phyloP scores from a whole-genome alignment of 2,888 invertebrate species.

The Megaustenia siamemsis region DNA sequence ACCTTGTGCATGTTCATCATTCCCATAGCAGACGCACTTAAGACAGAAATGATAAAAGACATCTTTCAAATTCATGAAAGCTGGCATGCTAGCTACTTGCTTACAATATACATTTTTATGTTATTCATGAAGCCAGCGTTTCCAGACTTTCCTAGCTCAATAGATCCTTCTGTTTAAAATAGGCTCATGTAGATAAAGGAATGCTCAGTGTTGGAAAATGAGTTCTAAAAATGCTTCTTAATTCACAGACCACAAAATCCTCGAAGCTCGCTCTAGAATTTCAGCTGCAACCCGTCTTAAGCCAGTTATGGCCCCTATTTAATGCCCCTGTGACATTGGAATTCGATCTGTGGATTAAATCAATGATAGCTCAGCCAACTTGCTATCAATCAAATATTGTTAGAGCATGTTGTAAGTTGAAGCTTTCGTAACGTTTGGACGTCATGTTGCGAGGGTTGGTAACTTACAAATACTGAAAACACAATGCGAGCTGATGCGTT shows the following conservation, averaged over 20 bases:
- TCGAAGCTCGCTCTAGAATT: not conserved
- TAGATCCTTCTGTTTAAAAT: not conserved
- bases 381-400: conserved; percentile 26
- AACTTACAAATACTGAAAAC: too few species aligned
- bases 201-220: not conserved
- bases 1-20: too few species aligned
- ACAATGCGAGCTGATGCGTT: too few species aligned
- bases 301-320: not conserved
- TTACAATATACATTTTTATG: too few species aligned
- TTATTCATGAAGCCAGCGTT: not conserved
- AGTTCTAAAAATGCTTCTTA: not conserved
- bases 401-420: not conserved
- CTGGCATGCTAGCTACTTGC: too few species aligned
- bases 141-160: not conserved
- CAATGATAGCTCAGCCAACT: conserved; percentile 11
- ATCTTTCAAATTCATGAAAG: too few species aligned
- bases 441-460: too few species aligned
- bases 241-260: not conserved
- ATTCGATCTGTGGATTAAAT: conserved; percentile 27
- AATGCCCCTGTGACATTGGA: not conserved
- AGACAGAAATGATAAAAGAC: too few species aligned
- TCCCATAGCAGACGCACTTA: too few species aligned
- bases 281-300: not conserved
- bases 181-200: not conserved
- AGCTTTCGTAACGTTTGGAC: too few species aligned